Percentiles rank a stretch among this genome's conserved stretches.
phyloP scores from a whole-genome alignment of 2,888 invertebrate genomes.

The Phaedon cochleariae region DNA sequence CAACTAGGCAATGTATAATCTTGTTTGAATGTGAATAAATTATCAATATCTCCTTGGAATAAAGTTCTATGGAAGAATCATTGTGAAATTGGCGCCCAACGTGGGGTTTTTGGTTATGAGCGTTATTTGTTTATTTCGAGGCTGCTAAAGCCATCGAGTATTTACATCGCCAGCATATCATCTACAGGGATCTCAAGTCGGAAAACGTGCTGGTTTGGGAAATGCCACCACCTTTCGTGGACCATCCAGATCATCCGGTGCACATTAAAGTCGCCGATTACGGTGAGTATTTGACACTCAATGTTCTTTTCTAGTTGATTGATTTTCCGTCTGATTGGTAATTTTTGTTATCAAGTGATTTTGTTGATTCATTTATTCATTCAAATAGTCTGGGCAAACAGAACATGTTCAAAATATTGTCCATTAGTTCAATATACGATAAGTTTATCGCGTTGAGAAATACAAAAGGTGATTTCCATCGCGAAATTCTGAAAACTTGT shows the following conservation, averaged over 20 bases:
- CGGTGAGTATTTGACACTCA: conserved; percentile 65
- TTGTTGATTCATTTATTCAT: background rate
- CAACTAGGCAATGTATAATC: no score
- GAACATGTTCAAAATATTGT: background rate
- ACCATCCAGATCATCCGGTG: conserved; percentile 73
- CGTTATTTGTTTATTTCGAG: conserved; percentile 62
- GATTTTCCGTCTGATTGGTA: no score
- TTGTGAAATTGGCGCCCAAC: background rate
- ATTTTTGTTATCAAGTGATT: background rate
- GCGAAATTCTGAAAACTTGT: no score
- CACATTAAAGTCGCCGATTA: conserved; percentile 97
- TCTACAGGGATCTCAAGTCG: conserved; percentile 93
- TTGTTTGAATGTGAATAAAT: no score
- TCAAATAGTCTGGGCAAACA: background rate
- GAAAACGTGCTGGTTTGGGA: conserved; percentile 99
- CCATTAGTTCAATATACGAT: background rate
- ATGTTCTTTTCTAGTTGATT: no score
- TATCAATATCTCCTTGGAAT: no score
- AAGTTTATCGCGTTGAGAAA: no score
- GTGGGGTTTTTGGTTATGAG: background rate
- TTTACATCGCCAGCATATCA: conserved; percentile 90
- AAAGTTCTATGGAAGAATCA: no score
- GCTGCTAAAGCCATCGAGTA: conserved; percentile 95
- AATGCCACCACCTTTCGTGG: conserved; percentile 82
- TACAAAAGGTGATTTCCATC: no score